A percentile compares a stretch with the other conserved stretches of the same genome.
Evolutionary conservation across 2,797 vertebrate species (phyloP).

Genomic region (Pseudocheirus occidentalis): DNA sequence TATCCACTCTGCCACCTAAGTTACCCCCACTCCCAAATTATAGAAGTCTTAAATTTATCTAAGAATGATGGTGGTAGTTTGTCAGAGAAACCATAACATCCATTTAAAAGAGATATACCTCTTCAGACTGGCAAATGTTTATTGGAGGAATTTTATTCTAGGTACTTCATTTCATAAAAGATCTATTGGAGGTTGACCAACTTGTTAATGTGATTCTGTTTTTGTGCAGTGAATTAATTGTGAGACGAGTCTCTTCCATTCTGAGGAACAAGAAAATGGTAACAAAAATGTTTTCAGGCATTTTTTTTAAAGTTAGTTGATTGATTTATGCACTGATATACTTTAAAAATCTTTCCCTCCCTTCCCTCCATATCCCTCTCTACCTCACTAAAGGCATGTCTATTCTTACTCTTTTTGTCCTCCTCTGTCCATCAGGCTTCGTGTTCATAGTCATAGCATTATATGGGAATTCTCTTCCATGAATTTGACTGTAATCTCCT

Average conservation of each 20-base stretch:
- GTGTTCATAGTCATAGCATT: slow-evolving; percentile 56
- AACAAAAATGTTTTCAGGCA: neutral
- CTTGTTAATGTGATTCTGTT: slow-evolving; percentile 66
- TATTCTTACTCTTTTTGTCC: neutral
- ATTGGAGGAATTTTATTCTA: slow-evolving; percentile 54
- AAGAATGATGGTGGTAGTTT: slow-evolving; percentile 13
- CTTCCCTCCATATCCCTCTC: neutral
- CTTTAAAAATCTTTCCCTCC: neutral
- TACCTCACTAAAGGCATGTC: neutral
- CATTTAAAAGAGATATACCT: slow-evolving; percentile 55
- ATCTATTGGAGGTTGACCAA: slow-evolving; percentile 69
- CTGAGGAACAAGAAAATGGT: slow-evolving; percentile 53
- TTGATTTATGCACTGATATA: neutral
- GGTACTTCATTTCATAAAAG: slow-evolving; percentile 67
- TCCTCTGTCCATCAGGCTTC: slow-evolving; percentile 16
- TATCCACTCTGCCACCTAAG: no score
- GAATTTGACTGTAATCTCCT: slow-evolving; percentile 80
- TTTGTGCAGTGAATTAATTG: slow-evolving; percentile 36
- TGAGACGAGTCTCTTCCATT: neutral
- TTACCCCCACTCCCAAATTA: neutral
- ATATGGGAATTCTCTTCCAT: slow-evolving; percentile 74
- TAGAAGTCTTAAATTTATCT: neutral
- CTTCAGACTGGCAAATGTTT: slow-evolving; percentile 54
- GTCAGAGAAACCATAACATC: slow-evolving; percentile 45
- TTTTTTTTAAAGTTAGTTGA: neutral